phyloP scores from a whole-genome alignment of 2,113 vertebrate genomes.

The Megalops atlanticus region DNA sequence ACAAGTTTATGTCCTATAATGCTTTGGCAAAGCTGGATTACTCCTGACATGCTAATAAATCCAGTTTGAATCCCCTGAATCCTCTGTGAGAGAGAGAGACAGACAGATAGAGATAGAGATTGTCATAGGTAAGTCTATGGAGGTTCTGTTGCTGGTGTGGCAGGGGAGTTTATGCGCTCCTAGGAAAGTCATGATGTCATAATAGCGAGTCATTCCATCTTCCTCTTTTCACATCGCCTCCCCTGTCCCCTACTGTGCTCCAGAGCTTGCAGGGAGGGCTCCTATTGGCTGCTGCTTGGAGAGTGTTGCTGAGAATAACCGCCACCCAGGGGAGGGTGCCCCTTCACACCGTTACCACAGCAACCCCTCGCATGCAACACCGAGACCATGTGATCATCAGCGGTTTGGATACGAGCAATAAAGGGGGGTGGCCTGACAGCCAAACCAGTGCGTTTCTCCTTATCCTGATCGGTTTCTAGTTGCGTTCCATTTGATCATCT shows the following conservation, averaged over 20 bases:
- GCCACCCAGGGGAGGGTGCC: conserved; percentile 31
- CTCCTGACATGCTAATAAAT: neutral
- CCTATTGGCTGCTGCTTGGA: conserved; percentile 35
- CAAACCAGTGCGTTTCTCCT: conserved; percentile 12
- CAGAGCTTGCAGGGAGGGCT: conserved; percentile 6
- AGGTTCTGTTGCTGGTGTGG: neutral
- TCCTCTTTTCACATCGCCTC: neutral
- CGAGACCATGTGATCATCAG: conserved; percentile 34
- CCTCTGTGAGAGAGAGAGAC: neutral
- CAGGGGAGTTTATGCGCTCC: neutral
- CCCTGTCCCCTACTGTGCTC: conserved; percentile 8
- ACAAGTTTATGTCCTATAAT: neutral
- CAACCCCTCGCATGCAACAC: conserved; percentile 44
- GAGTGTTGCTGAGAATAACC: conserved; percentile 31
- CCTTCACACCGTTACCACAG: conserved; percentile 47
- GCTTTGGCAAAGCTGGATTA: neutral
- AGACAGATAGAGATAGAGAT: conserved; percentile 4
- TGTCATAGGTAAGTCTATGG: neutral
- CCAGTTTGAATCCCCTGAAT: neutral
- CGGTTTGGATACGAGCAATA: conserved; percentile 19
- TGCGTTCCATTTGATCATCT: neutral
- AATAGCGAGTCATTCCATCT: neutral
- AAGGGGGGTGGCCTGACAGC: conserved; percentile 23
- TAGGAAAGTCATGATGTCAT: conserved; percentile 18
- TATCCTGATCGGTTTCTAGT: neutral